A percentile compares a stretch with the other conserved stretches of the same genome.
Conservation (phyloP, 2,113 vertebrate genomes). For the Poeciliopsis occidentalis region DNA sequence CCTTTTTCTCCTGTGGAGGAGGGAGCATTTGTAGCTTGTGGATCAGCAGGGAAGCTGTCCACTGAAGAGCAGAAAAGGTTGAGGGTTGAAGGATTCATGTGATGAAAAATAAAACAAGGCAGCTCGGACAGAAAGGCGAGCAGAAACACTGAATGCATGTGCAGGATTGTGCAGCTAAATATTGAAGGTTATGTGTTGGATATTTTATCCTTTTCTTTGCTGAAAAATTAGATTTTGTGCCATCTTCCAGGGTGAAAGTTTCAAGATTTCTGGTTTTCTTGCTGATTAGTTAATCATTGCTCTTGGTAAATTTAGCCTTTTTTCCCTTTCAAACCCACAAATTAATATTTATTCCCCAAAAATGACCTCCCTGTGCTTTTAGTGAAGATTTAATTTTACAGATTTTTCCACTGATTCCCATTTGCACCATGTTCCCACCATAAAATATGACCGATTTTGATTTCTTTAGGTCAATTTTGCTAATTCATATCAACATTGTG, state of each 20-base stretch:
- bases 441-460: neutral
- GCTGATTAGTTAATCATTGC: neutral
- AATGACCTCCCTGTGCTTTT: neutral
- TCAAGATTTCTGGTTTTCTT: neutral
- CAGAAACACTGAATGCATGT: neutral
- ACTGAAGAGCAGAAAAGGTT: constrained; percentile 14
- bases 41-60: constrained; percentile 23
- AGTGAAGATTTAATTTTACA: too few relatives aligned
- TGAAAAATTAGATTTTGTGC: neutral
- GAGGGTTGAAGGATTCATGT: constrained; percentile 17
- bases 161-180: neutral
- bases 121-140: neutral
- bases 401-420: neutral
- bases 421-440: neutral
- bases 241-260: neutral
- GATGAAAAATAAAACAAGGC: constrained; percentile 28
- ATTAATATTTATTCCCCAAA: neutral
- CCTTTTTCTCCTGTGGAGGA: constrained; percentile 23
- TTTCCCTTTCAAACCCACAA: neutral
- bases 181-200: neutral
- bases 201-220: neutral
- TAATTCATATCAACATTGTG: neutral
- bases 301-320: neutral
- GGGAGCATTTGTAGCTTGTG: constrained; percentile 10
- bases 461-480: neutral